phyloP scores from a whole-genome alignment of 2,113 vertebrate genomes.

The Centropristis striata region DNA sequence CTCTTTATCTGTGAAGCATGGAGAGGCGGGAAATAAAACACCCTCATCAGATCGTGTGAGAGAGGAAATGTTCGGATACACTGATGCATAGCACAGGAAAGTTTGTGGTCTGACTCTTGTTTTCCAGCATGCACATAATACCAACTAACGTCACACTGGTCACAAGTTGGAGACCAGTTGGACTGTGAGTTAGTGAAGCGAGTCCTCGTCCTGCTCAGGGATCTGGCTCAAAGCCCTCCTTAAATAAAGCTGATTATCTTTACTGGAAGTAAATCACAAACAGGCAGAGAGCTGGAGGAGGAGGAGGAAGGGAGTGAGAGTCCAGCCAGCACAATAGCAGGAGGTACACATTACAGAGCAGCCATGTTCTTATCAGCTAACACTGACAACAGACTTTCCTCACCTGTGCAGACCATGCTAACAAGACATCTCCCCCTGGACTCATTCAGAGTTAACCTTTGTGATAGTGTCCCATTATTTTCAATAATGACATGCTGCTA shows the following conservation, averaged over 20 bases:
- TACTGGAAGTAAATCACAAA: conserved; percentile 58
- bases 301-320: conserved; percentile 60
- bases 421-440: conserved; percentile 15
- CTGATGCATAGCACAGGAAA: conserved; percentile 4
- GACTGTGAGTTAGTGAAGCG: not conserved
- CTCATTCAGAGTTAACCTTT: not conserved
- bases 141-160: conserved; percentile 8
- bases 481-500: not conserved
- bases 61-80: conserved; percentile 34
- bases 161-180: conserved; percentile 24
- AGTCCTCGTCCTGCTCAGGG: not conserved
- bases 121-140: conserved; percentile 46
- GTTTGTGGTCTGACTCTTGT: conserved; percentile 24
- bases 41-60: conserved; percentile 33
- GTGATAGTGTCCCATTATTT: not conserved
- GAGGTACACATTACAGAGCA: conserved; percentile 41
- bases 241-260: conserved; percentile 49
- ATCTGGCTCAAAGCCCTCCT: conserved; percentile 28
- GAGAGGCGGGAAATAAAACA: conserved; percentile 30
- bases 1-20: conserved; percentile 35
- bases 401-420: conserved; percentile 41
- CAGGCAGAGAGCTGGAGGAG: conserved; percentile 43
- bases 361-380: conserved; percentile 50
- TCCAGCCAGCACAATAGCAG: conserved; percentile 62
- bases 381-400: conserved; percentile 46